These are phyloP conservation scores for Ammospiza nelsoni DNA, from an alignment of 2,113 vertebrate genomes.

Conservation along the genomic window DNA sequence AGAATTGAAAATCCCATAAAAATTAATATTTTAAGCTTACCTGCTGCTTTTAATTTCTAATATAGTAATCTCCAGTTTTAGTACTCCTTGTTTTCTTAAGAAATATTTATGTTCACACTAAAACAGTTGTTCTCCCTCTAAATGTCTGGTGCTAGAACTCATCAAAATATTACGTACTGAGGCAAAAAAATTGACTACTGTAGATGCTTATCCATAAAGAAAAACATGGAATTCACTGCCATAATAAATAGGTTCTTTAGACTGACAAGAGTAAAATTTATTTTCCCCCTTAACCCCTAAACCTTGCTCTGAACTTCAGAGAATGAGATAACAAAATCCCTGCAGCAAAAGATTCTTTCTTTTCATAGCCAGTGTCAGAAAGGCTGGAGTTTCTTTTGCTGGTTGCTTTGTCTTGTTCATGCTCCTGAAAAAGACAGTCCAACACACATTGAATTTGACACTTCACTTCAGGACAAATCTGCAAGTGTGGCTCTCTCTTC, in stretches of 20 bases:
- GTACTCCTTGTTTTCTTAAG: not conserved
- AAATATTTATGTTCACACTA: not conserved
- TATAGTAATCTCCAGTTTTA: not conserved
- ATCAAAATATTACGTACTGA: not conserved
- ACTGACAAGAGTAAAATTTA: not conserved
- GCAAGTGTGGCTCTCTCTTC: not conserved
- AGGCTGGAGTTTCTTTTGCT: not conserved
- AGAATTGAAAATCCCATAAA: not conserved
- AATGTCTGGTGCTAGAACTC: not conserved
- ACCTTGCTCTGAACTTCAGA: not conserved
- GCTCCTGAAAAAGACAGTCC: conserved; percentile 22
- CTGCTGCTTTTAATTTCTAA: not conserved
- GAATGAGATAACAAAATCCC: not conserved
- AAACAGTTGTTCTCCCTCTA: not conserved
- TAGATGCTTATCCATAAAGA: not conserved
- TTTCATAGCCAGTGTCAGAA: not conserved
- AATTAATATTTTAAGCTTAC: not conserved
- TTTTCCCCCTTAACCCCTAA: not conserved
- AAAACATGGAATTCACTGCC: accelerated
- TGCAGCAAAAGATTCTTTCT: not conserved
- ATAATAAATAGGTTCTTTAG: not conserved
- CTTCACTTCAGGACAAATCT: conserved; percentile 58
- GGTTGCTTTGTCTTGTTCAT: conserved; percentile 45
- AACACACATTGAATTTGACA: conserved; percentile 61
- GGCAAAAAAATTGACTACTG: not conserved